Base-by-base conservation (phyloP, 2,113 vertebrate genomes). In the Leptobrachium leishanense region DNA sequence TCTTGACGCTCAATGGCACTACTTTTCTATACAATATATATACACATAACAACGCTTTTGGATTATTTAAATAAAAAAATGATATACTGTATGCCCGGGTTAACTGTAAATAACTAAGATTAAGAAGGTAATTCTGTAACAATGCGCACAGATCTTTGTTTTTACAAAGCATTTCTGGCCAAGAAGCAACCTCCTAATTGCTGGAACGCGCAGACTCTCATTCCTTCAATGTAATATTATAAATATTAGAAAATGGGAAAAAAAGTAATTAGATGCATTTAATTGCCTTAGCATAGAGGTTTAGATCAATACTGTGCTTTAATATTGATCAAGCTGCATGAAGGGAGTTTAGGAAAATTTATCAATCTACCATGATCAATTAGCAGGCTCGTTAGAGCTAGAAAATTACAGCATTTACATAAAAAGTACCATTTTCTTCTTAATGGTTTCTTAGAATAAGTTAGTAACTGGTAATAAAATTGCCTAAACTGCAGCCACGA, bases 211-310 rank as follows among this genome's bases (percentile, higher is more conserved):
- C 66, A 40, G 64, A 54, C 2, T 1, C 12, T 43, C 10, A 6
- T 39, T 2, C 62, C 10, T 41, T 67, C 9, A 43, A 6, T 72
- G 20, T 39, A 65, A 41, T 43, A 44, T 72, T 64, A 55, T 65
- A 79, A 79, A 72, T 72, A 72, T 72, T 71, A 59, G 13, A 72
- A 42, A 53, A 54, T 65, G 15, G 2, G 44, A 69, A 43, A 53
- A 77, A 71, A 65, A 9, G 43, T 59, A 76, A 68, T 62, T 70
- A 77, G 67, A 77, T 70, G 54, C 44, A 43, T 63, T 79, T 79
- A 65, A 72, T 72, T 79, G 76, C 69, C 44, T 79, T 72, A 68
- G 42, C 59, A 31, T 55, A 65, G 68, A 42, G 31, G 43, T 72
- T 20, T 15, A 53, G 68, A 79, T 79, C 69, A 79, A 72, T 79